Evolutionary conservation across 2,797 vertebrate genomes (phyloP), one percentile per base, ranked within the genome.

Genomic region (Cuniculus paca): DNA sequence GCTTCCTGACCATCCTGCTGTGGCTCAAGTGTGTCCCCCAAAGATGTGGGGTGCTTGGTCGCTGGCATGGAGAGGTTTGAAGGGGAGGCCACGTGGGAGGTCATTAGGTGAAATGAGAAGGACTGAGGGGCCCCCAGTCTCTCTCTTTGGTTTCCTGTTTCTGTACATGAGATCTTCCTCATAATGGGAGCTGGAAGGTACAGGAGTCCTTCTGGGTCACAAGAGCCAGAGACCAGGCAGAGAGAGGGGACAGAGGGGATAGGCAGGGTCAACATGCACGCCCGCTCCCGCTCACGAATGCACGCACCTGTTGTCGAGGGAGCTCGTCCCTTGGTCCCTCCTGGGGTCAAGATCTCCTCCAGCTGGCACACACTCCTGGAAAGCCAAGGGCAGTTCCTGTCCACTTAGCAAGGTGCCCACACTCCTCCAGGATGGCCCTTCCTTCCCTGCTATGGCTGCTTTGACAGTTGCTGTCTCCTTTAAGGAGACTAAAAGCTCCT

Each of bases 321-420:
- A n/a, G 7, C 16, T 1, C 13, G 0, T 0, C n/a, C 70, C 36
- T 22, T 0, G 0, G 0, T 1, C 70, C 54, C 45, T 10, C n/a
- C 28, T 13, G 2, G 11, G 24, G 12, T 10, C 0, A 9, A 6
- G 0, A 16, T 5, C 20, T 45, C 31, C 24, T n/a, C 31, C n/a
- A 24, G 34, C 6, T 0, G 0, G 2, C 2, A 2, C 24, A 8
- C 52, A 11, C 50, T 19, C 34, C 48, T 5, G 48, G 72, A 50
- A 82, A 61, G 34, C 54, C 34, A 0, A 5, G 2, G 31, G 45
- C 3, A 6, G 4, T 26, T 6, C 0, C 48, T 39, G 58, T 14
- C 36, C 1, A 6, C 26, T 52, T 9, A 9, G 36, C 3, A 0
- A 2, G 3, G 11, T 22, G 24, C 28, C 75, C 1, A 1, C 0